These are phyloP conservation scores for Chymomyza caudatula DNA, from an alignment of 2,888 invertebrate species.

Conservation along the genomic window DNA sequence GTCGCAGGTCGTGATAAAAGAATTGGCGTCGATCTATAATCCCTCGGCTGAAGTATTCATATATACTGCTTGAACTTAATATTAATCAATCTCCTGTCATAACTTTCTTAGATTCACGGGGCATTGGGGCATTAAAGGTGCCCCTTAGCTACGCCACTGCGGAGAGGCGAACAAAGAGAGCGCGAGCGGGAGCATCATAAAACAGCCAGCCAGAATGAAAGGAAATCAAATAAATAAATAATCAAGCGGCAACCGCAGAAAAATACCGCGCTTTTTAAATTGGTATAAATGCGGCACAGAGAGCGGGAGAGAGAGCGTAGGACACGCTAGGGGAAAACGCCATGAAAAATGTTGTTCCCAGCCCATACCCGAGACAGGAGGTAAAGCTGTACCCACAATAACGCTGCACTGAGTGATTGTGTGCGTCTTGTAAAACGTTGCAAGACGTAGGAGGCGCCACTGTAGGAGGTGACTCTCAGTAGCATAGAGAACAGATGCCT, in stretches of 20 bases:
- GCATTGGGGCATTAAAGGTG: too few species aligned
- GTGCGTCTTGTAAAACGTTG: slow-evolving; percentile 19
- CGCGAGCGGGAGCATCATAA: slow-evolving; percentile 24
- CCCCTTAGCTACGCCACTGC: too few species aligned
- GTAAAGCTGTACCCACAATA: background rate
- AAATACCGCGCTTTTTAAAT: slow-evolving; percentile 58
- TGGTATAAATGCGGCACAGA: slow-evolving; percentile 64
- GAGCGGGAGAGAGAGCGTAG: slow-evolving; percentile 21
- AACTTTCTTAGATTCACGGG: too few species aligned
- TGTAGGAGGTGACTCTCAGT: too few species aligned
- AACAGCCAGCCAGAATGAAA: slow-evolving; percentile 30
- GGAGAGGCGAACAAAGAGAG: background rate
- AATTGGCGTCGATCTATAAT: too few species aligned
- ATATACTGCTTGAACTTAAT: too few species aligned
- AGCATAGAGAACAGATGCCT: too few species aligned
- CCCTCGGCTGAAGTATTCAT: too few species aligned
- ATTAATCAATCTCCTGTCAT: too few species aligned
- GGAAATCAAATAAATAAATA: slow-evolving; percentile 66
- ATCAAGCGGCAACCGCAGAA: slow-evolving; percentile 58
- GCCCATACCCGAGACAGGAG: background rate
- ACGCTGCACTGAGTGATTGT: slow-evolving; percentile 42
- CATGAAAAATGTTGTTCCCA: background rate
- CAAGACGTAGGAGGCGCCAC: background rate
- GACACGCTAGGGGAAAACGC: background rate
- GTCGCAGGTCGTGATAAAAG: too few species aligned